Evolutionary conservation across 1,140 invertebrate species (phyloP).

Genomic region (Littorina saxatilis): DNA sequence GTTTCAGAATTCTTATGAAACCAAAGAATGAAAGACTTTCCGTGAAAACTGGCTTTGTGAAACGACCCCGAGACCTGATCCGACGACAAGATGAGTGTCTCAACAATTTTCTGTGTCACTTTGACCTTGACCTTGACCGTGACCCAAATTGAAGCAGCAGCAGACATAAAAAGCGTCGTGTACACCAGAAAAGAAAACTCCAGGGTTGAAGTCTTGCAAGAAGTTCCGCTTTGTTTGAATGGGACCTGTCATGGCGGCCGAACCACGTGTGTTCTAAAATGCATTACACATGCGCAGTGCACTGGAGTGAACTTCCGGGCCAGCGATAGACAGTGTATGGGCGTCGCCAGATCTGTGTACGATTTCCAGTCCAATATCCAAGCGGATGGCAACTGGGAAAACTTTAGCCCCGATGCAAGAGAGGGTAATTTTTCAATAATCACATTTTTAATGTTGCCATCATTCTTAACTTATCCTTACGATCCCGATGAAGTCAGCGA

Average conservation of each 20-base stretch:
- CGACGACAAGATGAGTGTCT: too few relatives aligned
- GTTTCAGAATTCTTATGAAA: too few relatives aligned
- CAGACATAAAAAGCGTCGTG: not conserved
- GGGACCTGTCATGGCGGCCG: not conserved
- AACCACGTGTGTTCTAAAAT: not conserved
- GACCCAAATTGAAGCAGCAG: not conserved
- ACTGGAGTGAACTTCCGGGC: not conserved
- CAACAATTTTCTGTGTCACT: too few relatives aligned
- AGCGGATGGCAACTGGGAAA: not conserved
- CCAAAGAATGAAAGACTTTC: too few relatives aligned
- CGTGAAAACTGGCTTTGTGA: too few relatives aligned
- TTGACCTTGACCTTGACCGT: not conserved
- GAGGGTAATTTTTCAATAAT: not conserved
- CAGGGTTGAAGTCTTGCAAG: not conserved
- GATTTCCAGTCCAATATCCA: not conserved
- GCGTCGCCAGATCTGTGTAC: not conserved
- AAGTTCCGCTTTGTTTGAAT: not conserved
- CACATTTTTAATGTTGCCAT: not conserved
- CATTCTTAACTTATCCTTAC: not conserved
- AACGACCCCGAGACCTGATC: too few relatives aligned
- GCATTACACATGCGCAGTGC: not conserved
- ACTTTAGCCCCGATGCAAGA: not conserved
- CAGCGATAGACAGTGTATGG: not conserved
- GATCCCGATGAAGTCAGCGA: too few relatives aligned
- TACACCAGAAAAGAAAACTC: not conserved